Percentiles rank a stretch among this genome's conserved stretches.
phyloP scores from a whole-genome alignment of 2,888 invertebrate genomes.

The Trilocha varians region DNA sequence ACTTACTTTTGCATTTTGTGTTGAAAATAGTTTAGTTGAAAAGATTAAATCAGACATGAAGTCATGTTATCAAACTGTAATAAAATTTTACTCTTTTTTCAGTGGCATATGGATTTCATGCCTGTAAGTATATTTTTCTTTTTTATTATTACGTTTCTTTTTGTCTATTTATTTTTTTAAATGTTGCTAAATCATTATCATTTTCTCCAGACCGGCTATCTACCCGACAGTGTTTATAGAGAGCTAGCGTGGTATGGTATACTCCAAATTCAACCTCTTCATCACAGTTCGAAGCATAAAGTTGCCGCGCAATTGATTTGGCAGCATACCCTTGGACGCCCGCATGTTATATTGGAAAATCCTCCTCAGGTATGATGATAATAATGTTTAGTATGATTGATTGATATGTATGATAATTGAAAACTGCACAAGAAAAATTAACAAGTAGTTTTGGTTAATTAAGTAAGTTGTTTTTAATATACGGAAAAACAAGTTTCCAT shows the following conservation, averaged over 20 bases:
- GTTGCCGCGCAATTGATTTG: conserved; percentile 62
- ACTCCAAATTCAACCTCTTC: conserved; percentile 58
- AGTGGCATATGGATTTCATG: conserved; percentile 69
- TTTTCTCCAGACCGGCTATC: conserved; percentile 50
- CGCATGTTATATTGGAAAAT: conserved; percentile 62
- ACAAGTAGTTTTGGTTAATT: too few species aligned
- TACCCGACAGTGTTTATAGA: conserved; percentile 61
- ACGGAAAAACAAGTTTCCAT: too few species aligned
- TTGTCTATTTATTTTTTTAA: neutral
- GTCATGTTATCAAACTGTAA: too few species aligned
- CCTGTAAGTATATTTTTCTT: conserved; percentile 36
- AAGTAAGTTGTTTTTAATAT: too few species aligned
- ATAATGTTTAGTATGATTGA: neutral
- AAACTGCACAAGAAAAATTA: too few species aligned
- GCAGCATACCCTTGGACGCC: conserved; percentile 63
- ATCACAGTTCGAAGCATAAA: conserved; percentile 58
- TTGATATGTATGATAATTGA: too few species aligned
- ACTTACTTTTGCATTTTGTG: conserved; percentile 5
- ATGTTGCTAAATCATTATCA: neutral
- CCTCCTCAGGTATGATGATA: conserved; percentile 47
- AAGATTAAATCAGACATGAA: too few species aligned
- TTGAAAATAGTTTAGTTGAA: neutral
- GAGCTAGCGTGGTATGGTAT: conserved; percentile 68
- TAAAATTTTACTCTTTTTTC: conserved; percentile 18
- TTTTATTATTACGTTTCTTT: neutral